Evolutionary conservation across 2,113 vertebrate species (phyloP).

Genomic region (Charina bottae): DNA sequence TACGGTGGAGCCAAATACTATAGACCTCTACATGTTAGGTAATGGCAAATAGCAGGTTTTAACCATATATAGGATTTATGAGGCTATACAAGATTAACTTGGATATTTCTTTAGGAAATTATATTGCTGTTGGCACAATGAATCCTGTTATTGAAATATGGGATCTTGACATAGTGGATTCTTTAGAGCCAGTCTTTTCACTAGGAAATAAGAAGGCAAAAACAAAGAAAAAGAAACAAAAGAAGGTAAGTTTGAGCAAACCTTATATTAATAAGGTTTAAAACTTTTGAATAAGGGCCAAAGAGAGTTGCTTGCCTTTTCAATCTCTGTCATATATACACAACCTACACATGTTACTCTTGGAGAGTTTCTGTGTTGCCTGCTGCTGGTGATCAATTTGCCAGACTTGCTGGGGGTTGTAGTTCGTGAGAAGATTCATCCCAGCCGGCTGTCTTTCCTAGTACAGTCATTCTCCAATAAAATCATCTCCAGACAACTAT

Average conservation of each 20-base stretch:
- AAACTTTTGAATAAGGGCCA: neutral
- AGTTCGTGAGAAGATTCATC: neutral
- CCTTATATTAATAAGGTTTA: neutral
- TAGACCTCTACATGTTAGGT: neutral
- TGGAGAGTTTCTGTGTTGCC: neutral
- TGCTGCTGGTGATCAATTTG: neutral
- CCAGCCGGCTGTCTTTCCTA: neutral
- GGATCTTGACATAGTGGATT: constrained; percentile 96
- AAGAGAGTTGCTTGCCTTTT: neutral
- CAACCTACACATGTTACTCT: neutral
- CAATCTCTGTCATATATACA: neutral
- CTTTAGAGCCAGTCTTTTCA: constrained; percentile 91
- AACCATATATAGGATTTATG: neutral
- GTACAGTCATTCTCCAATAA: neutral
- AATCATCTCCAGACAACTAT: neutral
- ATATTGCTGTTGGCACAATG: constrained; percentile 94
- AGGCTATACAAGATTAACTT: constrained; percentile 12
- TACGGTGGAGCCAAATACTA: neutral
- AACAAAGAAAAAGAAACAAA: constrained; percentile 91
- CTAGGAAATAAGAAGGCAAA: constrained; percentile 85
- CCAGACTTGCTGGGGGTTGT: neutral
- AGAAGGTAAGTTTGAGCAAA: constrained; percentile 77
- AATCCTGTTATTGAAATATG: constrained; percentile 93
- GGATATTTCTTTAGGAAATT: constrained; percentile 80
- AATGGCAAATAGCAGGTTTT: neutral